Evolutionary conservation across 2,113 vertebrate genomes (phyloP).

Genomic region (Dissostichus mawsoni): DNA sequence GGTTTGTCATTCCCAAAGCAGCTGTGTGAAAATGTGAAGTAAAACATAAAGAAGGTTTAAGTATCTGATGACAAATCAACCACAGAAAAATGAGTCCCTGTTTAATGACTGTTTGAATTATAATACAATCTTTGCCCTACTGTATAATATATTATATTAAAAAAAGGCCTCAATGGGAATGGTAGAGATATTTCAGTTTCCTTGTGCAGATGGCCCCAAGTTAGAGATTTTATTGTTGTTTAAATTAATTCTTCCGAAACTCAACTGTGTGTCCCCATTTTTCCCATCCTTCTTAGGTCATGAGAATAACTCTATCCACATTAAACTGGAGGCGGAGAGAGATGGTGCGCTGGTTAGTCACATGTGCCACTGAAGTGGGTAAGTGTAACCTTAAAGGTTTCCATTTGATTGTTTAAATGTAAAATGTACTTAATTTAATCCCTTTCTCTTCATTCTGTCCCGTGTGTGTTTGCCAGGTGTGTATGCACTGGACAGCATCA

Average conservation of each 20-base stretch:
- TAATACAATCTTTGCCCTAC: not conserved
- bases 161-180: not conserved
- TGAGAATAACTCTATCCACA: slow-evolving; percentile 98
- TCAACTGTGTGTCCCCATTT: not conserved
- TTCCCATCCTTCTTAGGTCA: slow-evolving; percentile 85
- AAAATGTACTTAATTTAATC: no score
- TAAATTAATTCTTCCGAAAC: not conserved
- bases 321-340: slow-evolving; percentile 98
- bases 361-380: slow-evolving; percentile 99
- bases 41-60: not conserved
- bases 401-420: not conserved
- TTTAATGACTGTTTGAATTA: not conserved
- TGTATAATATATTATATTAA: not conserved
- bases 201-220: not conserved
- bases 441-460: not conserved
- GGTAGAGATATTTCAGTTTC: not conserved
- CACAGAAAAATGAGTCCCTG: not conserved
- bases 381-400: slow-evolving; percentile 70
- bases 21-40: not conserved
- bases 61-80: not conserved
- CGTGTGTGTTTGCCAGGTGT: slow-evolving; percentile 82
- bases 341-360: slow-evolving; percentile 99
- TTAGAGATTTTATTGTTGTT: not conserved
- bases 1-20: not conserved
- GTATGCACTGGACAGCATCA: slow-evolving; percentile 96